A percentile compares a stretch with the other conserved stretches of the same genome.
Evolutionary conservation across 2,797 vertebrate species (phyloP).

Genomic region (Miichthys miiuy): DNA sequence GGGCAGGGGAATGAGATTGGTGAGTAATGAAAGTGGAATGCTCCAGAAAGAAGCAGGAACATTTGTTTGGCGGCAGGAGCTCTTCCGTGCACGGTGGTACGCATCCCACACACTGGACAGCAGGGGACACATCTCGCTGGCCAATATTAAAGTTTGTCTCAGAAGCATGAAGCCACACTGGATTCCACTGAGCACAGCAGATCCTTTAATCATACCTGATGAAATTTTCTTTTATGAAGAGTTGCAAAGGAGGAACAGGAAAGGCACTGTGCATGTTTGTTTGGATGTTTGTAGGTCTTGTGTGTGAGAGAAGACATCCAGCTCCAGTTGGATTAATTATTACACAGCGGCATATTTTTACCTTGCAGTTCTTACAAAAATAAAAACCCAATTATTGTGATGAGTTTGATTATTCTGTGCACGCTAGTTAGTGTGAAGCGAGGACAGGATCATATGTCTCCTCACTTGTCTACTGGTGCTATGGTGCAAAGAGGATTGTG

Average conservation of each 20-base stretch:
- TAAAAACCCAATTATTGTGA: conserved; percentile 36
- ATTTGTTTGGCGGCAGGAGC: conserved; percentile 70
- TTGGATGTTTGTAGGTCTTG: conserved; percentile 12
- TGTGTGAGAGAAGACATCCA: not conserved
- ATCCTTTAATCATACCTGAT: conserved; percentile 43
- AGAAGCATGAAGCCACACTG: conserved; percentile 41
- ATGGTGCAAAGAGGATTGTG: conserved; percentile 1
- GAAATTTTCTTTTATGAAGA: conserved; percentile 44
- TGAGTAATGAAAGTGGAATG: conserved; percentile 44
- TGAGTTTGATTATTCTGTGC: conserved; percentile 32
- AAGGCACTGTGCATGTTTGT: conserved; percentile 7
- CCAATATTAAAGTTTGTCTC: conserved; percentile 55
- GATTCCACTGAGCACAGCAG: conserved; percentile 32
- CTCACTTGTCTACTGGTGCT: conserved; percentile 2
- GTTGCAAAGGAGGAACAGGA: conserved; percentile 1
- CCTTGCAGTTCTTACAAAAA: conserved; percentile 23
- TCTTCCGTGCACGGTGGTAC: conserved; percentile 48
- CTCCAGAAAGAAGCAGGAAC: conserved; percentile 54
- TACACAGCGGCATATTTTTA: conserved; percentile 38
- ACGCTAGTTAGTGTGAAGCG: conserved; percentile 17
- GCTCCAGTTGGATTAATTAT: conserved; percentile 42
- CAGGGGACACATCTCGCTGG: conserved; percentile 63
- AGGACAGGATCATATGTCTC: conserved; percentile 26
- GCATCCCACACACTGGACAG: conserved; percentile 70
- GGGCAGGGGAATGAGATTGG: conserved; percentile 29